Percentiles rank a stretch among this genome's conserved stretches.
These are phyloP conservation scores for Drosophila sordidapex DNA, from an alignment of 2,888 invertebrate genomes.

Conservation along the genomic window DNA sequence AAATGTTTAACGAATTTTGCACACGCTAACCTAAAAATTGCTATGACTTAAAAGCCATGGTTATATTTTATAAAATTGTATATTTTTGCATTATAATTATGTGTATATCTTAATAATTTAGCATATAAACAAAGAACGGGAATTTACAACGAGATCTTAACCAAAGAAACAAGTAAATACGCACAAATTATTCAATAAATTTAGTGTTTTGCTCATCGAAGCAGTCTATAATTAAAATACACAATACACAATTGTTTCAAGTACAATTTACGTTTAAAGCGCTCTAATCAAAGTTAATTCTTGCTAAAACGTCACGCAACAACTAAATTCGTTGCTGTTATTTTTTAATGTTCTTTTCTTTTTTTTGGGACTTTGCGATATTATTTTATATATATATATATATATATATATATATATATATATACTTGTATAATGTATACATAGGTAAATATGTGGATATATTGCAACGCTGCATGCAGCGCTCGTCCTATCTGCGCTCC, in stretches of 20 bases:
- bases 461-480: slow-evolving; percentile 40
- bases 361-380: slow-evolving; percentile 14
- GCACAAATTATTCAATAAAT: slow-evolving; percentile 36
- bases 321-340: slow-evolving; percentile 16
- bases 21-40: neutral
- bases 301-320: slow-evolving; percentile 34
- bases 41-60: neutral
- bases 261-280: slow-evolving; percentile 38
- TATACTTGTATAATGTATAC: slow-evolving; percentile 34
- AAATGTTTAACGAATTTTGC: neutral
- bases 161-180: slow-evolving; percentile 51
- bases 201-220: slow-evolving; percentile 22
- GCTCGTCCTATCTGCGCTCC: slow-evolving; percentile 62
- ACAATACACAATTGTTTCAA: slow-evolving; percentile 39
- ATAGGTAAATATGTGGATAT: slow-evolving; percentile 33
- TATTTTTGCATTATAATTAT: slow-evolving; percentile 36
- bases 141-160: slow-evolving; percentile 78
- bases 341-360: neutral
- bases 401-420: no score
- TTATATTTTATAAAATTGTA: slow-evolving; percentile 35
- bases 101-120: slow-evolving; percentile 53
- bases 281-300: slow-evolving; percentile 31
- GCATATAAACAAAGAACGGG: slow-evolving; percentile 59
- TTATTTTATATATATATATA: slow-evolving; percentile 45
- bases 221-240: slow-evolving; percentile 55